Percentiles rank a stretch among this genome's conserved stretches.
Evolutionary conservation across 2,888 invertebrate species (phyloP).

Genomic region (Hermodice carunculata): DNA sequence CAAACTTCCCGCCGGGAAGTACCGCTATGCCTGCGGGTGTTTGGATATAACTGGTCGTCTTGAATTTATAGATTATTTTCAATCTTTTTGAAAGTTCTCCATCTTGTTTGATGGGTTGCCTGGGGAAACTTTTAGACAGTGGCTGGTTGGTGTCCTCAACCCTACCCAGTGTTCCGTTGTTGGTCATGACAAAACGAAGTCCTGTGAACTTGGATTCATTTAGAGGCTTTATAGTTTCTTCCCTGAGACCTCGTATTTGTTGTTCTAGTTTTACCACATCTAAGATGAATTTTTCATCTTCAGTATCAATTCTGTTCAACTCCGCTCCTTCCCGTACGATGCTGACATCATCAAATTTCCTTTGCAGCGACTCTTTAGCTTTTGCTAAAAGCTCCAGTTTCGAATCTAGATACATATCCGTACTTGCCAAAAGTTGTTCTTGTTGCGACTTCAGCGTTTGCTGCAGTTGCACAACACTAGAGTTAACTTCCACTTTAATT

Average conservation of each 20-base stretch:
- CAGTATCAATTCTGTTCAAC: not conserved
- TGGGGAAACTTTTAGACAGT: not conserved
- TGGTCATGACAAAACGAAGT: slow-evolving; percentile 5
- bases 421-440: not conserved
- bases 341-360: not conserved
- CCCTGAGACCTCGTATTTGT: not conserved
- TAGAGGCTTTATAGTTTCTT: not conserved
- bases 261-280: slow-evolving; percentile 1
- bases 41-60: not conserved
- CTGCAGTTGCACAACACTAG: not conserved
- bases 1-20: not conserved
- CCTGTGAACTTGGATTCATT: not conserved
- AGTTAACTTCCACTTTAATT: slow-evolving; percentile 9
- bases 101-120: too few species aligned
- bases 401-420: not conserved
- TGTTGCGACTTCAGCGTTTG: slow-evolving; percentile 9
- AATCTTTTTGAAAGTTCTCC: slow-evolving; percentile 1
- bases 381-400: not conserved
- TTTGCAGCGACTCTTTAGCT: not conserved
- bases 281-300: slow-evolving; percentile 3
- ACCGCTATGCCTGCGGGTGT: slow-evolving; percentile 5
- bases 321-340: not conserved
- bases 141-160: slow-evolving; percentile 8
- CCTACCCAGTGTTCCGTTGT: slow-evolving; percentile 1
- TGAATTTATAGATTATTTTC: slow-evolving; percentile 3